Evolutionary conservation across 2,797 vertebrate species (phyloP).

Genomic region (Saxicola maurus): DNA sequence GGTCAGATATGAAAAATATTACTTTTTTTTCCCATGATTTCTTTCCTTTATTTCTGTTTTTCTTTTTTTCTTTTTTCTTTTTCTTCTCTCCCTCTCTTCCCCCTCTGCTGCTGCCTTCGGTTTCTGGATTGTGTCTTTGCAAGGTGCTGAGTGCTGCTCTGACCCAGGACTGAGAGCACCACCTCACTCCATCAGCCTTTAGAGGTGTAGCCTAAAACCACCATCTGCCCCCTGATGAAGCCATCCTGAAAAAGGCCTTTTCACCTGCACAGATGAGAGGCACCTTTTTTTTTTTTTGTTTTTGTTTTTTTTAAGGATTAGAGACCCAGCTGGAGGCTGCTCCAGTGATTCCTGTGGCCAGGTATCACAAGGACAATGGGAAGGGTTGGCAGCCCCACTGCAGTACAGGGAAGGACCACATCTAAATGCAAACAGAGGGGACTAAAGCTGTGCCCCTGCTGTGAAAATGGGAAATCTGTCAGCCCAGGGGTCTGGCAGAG

Average conservation of each 20-base stretch:
- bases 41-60: not conserved
- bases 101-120: not conserved
- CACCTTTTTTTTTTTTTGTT: not conserved
- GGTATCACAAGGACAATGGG: constrained; percentile 29
- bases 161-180: not conserved
- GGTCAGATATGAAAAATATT: constrained; percentile 45
- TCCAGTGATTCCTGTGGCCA: not conserved
- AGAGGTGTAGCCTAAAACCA: not conserved
- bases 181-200: not conserved
- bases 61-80: rapidly evolving
- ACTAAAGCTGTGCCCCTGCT: not conserved
- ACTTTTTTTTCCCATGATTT: not conserved
- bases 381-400: not conserved
- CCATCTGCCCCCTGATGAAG: not conserved
- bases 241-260: constrained; percentile 1
- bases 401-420: not conserved
- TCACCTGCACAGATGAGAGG: not conserved
- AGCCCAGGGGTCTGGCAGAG: not conserved
- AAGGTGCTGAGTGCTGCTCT: not conserved
- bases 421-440: not conserved
- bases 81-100: not conserved
- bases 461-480: not conserved
- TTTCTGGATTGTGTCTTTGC: not conserved
- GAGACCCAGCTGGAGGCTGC: not conserved
- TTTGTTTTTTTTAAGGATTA: not conserved